phyloP scores from a whole-genome alignment of 2,797 vertebrate species.

The Aldrovandia affinis region DNA sequence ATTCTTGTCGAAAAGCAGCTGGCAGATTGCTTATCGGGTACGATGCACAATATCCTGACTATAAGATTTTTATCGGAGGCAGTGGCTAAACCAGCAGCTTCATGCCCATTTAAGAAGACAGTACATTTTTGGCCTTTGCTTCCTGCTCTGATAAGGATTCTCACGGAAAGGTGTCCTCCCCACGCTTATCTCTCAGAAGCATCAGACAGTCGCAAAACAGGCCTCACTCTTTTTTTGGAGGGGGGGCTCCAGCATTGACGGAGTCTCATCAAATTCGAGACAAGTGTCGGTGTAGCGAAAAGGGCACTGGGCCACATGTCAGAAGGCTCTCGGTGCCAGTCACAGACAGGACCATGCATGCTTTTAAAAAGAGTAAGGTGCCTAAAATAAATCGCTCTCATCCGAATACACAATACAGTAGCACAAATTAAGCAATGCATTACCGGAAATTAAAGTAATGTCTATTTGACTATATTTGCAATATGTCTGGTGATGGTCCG shows the following conservation, averaged over 20 bases:
- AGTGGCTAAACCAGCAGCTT: constrained; percentile 68
- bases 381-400: neutral
- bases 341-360: neutral
- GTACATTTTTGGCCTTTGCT: constrained; percentile 66
- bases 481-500: too few relatives aligned
- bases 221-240: constrained; percentile 20
- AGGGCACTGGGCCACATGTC: neutral
- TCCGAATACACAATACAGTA: neutral
- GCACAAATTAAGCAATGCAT: neutral
- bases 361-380: neutral
- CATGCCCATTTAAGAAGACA: constrained; percentile 72
- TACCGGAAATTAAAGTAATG: too few relatives aligned
- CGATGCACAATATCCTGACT: constrained; percentile 64
- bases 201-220: constrained; percentile 44
- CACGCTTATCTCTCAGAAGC: constrained; percentile 43
- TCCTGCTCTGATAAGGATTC: constrained; percentile 72
- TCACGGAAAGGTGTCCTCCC: constrained; percentile 67
- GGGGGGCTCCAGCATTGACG: neutral
- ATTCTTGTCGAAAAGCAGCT: constrained; percentile 58
- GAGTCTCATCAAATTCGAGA: constrained; percentile 21
- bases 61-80: constrained; percentile 62
- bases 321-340: neutral
- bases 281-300: neutral
- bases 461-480: too few relatives aligned
- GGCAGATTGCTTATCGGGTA: constrained; percentile 65